These are phyloP conservation scores for Marmota flaviventris DNA, from an alignment of 2,113 vertebrate genomes.

Conservation along the genomic window DNA sequence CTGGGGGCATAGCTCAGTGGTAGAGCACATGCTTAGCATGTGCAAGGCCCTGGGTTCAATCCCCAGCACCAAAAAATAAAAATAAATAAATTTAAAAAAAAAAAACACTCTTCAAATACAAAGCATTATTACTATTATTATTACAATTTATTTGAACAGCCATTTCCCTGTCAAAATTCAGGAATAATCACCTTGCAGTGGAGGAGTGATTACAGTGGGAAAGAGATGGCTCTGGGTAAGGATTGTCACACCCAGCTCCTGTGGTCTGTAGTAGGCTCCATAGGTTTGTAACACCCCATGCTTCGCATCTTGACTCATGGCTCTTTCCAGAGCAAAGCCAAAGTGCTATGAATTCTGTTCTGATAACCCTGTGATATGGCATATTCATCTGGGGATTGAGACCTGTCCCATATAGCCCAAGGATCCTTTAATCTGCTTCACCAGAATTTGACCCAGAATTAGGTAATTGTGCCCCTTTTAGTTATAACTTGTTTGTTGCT, in stretches of 20 bases:
- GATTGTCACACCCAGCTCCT: slow-evolving; percentile 84
- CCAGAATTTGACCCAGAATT: slow-evolving; percentile 81
- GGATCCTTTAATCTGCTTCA: slow-evolving; percentile 75
- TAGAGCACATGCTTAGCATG: slow-evolving; percentile 8
- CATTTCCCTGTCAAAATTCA: slow-evolving; percentile 87
- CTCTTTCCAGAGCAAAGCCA: slow-evolving; percentile 83
- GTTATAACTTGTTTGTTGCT: slow-evolving; percentile 79
- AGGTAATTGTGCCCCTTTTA: slow-evolving; percentile 80
- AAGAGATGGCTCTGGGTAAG: slow-evolving; percentile 87
- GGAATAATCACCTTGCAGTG: slow-evolving; percentile 86
- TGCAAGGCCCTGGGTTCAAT: slow-evolving; percentile 50
- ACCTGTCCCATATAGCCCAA: slow-evolving; percentile 72
- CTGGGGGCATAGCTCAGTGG: slow-evolving; percentile 31
- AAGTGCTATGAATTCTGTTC: slow-evolving; percentile 81
- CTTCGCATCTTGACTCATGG: slow-evolving; percentile 83
- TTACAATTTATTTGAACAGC: slow-evolving; percentile 86
- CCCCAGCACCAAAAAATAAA: slow-evolving; percentile 18
- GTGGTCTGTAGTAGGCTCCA: slow-evolving; percentile 85
- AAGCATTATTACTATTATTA: slow-evolving; percentile 83
- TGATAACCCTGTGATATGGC: slow-evolving; percentile 74
- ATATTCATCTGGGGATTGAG: slow-evolving; percentile 77
- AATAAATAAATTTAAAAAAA: not conserved
- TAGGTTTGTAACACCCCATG: slow-evolving; percentile 85
- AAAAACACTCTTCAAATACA: slow-evolving; percentile 80
- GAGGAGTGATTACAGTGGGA: slow-evolving; percentile 85